Evolutionary conservation across 2,113 vertebrate species (phyloP), one percentile per base, ranked within the genome.

Genomic region (Salvator merianae): DNA sequence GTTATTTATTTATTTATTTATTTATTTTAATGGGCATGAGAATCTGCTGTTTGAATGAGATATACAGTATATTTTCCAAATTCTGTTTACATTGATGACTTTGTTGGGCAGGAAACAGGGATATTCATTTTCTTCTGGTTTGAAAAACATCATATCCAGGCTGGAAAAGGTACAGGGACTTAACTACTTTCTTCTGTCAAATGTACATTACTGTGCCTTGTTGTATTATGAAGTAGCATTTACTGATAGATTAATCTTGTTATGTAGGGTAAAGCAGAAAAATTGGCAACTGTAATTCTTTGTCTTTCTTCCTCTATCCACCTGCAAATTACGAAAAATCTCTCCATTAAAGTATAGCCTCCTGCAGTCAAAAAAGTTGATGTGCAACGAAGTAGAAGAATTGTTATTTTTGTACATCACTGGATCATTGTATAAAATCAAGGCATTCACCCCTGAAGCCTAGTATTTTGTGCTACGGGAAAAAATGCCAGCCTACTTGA

Each of bases 391-490:
- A 93, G 83, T 89, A 93, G 91, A 83, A 69, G 87, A 47, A 92
- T 95, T 90, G 73, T 97, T 97, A 96, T 97, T 97, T 96, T 96
- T 91, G 95, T 94, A 92, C 93, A 93, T 90, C 84, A 83, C 88
- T 93, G 91, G 91, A 87, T 93, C 92, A 87, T 90, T 70, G 88
- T 76, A 90, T 94, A 85, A 88, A 89, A 93, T 94, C 93, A 40
- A 93, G 86, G 77, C 87, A 88, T 53, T 83, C 30, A 63, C 73
- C 75, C 71, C 75, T 70, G 86, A n/a, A 65, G 77, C 84, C 40
- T 28, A 3, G 87, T 77, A 43, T n/a, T 77, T 28, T 71, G 53
- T 22, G 26, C 36, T 86, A 71, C 4, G 32, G n/a, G 10, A 10
- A 32, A 32, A 2, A 68, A 65, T 53, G 70, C 28, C 83, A 85